phyloP scores from a whole-genome alignment of 2,888 invertebrate species.

The Ectropis crepuscularia region DNA sequence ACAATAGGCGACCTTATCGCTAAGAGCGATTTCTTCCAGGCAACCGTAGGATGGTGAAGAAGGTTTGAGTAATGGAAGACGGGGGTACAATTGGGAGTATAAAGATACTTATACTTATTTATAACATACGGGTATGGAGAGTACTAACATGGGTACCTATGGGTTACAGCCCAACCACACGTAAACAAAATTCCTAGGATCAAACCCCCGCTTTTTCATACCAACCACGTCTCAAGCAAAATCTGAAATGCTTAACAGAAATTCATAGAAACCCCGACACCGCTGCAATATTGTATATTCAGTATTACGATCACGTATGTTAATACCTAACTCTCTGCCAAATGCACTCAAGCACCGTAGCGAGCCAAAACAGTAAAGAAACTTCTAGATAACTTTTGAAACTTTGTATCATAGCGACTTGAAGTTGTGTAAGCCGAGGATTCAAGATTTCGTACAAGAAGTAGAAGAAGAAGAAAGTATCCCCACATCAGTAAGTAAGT shows the following conservation, averaged over 20 bases:
- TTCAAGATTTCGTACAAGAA: too few species aligned
- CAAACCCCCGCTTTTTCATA: slow-evolving; percentile 11
- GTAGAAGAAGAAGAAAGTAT: too few species aligned
- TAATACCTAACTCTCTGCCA: slow-evolving; percentile 41
- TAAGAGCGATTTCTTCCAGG: too few species aligned
- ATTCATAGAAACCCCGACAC: slow-evolving; percentile 27
- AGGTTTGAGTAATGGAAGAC: too few species aligned
- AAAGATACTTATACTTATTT: too few species aligned
- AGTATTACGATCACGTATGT: slow-evolving; percentile 41
- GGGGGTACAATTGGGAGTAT: too few species aligned
- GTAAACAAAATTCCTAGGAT: neutral
- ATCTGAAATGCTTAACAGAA: slow-evolving; percentile 30
- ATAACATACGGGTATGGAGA: too few species aligned
- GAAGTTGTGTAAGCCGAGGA: too few species aligned
- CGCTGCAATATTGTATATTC: slow-evolving; percentile 36
- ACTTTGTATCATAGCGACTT: neutral
- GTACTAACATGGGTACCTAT: neutral
- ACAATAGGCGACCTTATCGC: too few species aligned
- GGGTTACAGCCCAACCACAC: neutral
- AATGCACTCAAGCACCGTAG: slow-evolving; percentile 37
- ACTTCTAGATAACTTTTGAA: slow-evolving; percentile 2
- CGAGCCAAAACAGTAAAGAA: slow-evolving; percentile 10
- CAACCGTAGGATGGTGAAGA: too few species aligned
- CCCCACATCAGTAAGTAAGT: too few species aligned
- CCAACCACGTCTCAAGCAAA: slow-evolving; percentile 20